Evolutionary conservation across 2,888 invertebrate genomes (phyloP).

Genomic region (Pocota personata): DNA sequence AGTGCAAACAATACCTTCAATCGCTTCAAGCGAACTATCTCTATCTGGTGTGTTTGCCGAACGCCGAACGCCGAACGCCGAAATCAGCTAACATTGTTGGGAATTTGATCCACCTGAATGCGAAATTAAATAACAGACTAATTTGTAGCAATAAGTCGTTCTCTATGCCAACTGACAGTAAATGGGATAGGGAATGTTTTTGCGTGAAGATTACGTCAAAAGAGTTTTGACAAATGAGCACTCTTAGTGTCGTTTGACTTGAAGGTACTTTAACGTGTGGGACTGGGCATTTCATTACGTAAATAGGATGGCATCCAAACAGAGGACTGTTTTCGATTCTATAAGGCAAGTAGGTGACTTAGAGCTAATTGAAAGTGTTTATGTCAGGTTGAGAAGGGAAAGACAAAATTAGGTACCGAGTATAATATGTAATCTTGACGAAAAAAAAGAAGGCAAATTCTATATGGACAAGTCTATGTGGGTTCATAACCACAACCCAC

Average conservation of each 20-base stretch:
- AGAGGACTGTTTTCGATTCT: background rate
- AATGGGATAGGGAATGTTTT: conserved; percentile 6
- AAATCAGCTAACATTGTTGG: conserved; percentile 27
- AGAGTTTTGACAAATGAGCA: conserved; percentile 47
- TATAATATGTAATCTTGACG: no score
- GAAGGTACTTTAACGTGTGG: conserved; percentile 10
- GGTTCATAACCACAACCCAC: no score
- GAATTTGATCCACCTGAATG: conserved; percentile 45
- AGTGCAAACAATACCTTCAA: conserved; percentile 27
- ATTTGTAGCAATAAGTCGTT: conserved; percentile 7
- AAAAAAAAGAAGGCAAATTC: no score
- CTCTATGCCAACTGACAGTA: conserved; percentile 31
- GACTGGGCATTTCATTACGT: conserved; percentile 5
- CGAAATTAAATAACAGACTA: conserved; percentile 54
- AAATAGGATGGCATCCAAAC: background rate
- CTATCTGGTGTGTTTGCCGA: background rate
- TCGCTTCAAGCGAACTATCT: background rate
- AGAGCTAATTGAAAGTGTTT: no score
- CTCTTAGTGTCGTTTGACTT: conserved; percentile 28
- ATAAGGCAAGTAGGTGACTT: background rate
- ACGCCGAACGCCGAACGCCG: conserved; percentile 2
- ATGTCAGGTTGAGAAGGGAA: no score
- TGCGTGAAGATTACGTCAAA: conserved; percentile 31
- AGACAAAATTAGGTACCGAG: no score
- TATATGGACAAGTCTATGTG: no score